phyloP scores from a whole-genome alignment of 2,113 vertebrate species.

The Rhipidura dahli region DNA sequence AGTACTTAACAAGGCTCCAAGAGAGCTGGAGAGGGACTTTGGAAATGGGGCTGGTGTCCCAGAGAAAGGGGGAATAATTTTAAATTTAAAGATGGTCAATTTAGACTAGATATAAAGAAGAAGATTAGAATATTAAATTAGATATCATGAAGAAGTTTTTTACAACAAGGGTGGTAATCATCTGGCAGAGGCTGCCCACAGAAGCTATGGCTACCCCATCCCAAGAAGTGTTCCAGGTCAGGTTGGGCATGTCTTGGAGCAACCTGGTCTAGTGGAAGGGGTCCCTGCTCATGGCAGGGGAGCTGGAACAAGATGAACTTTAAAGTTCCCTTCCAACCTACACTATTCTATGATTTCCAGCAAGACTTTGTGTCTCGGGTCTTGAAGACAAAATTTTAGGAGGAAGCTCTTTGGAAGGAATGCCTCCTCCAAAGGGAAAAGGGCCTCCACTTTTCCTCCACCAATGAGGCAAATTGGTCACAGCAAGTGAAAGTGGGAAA shows the following conservation, averaged over 20 bases:
- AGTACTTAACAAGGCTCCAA: neutral
- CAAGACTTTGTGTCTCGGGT: neutral
- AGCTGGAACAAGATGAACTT: neutral
- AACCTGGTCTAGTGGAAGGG: neutral
- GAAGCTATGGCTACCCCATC: neutral
- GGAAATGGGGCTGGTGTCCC: neutral
- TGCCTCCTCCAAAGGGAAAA: too few species aligned
- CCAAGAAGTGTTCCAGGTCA: neutral
- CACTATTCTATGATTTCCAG: neutral
- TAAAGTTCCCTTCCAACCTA: neutral
- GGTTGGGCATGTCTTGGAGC: rapidly evolving
- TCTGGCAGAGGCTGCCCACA: neutral
- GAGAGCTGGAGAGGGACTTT: neutral
- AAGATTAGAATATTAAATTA: neutral
- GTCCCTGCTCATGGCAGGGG: neutral
- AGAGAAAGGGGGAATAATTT: neutral
- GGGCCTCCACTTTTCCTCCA: too few species aligned
- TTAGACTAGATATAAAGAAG: neutral
- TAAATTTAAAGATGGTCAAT: neutral
- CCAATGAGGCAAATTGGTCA: too few species aligned
- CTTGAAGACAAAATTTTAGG: too few species aligned
- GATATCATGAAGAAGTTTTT: neutral
- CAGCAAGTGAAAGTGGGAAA: too few species aligned
- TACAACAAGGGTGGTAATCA: neutral
- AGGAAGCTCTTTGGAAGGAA: too few species aligned